A percentile compares a stretch with the other conserved stretches of the same genome.
Conservation (phyloP, 2,113 vertebrate genomes). For the Nipponia nippon region DNA sequence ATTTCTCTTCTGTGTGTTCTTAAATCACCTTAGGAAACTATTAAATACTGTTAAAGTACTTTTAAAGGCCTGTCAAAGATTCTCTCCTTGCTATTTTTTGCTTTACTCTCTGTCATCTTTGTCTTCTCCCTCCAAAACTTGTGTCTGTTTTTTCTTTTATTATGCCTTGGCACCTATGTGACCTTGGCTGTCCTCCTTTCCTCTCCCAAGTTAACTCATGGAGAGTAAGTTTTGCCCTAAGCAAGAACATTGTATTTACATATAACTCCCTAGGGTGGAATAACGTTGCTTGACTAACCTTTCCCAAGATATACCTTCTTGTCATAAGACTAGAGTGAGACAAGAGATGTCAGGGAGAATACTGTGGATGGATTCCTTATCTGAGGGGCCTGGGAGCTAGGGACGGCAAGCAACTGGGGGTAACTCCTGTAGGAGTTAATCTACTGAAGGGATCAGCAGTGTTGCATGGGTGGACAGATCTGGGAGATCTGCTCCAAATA, state of each 20-base stretch:
- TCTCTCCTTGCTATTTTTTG: not conserved
- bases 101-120: not conserved
- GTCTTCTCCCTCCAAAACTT: not conserved
- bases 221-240: not conserved
- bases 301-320: not conserved
- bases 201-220: not conserved
- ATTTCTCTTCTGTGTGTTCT: not conserved
- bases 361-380: not conserved
- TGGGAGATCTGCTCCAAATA: not conserved
- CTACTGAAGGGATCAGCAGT: not conserved
- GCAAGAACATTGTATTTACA: not conserved
- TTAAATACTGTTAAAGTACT: not conserved
- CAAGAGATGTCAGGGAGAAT: not conserved
- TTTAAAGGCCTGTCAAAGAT: not conserved
- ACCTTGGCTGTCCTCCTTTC: not conserved
- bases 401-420: rapidly evolving
- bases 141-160: not conserved
- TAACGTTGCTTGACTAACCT: not conserved
- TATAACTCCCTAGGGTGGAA: not conserved
- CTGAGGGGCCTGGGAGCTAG: not conserved
- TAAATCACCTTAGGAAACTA: not conserved
- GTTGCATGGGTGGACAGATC: not conserved
- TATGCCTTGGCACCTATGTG: not conserved
- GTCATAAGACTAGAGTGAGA: not conserved
- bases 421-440: not conserved